Conservation (phyloP, 2,888 invertebrate species). For the Oscheius sp. region DNA sequence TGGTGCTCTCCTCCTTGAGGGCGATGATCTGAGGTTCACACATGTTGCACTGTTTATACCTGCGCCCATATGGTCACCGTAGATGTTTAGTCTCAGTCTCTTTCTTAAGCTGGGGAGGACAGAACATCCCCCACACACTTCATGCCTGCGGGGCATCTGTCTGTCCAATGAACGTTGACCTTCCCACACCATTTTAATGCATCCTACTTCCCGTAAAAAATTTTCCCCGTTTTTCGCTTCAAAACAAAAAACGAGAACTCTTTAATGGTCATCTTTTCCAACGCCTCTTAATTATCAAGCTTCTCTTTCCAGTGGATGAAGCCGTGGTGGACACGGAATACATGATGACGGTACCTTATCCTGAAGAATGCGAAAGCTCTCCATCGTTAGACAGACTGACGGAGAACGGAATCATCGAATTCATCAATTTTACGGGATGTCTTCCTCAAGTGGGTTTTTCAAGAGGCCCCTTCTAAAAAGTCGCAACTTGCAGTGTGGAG, state of each 20-base stretch:
- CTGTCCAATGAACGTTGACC: background rate
- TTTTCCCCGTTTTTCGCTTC: too few relatives aligned
- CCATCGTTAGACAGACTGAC: conserved; percentile 31
- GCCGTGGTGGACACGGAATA: conserved; percentile 21
- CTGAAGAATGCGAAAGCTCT: conserved; percentile 45
- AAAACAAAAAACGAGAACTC: too few relatives aligned
- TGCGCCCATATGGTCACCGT: conserved; percentile 32
- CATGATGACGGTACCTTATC: conserved; percentile 44
- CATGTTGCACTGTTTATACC: conserved; percentile 36
- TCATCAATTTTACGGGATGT: conserved; percentile 37
- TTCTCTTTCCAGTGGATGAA: conserved; percentile 31
- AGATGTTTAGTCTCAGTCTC: conserved; percentile 31
- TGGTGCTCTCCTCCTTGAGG: conserved; percentile 16
- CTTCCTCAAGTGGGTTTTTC: conserved; percentile 31
- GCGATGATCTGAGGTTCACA: conserved; percentile 32
- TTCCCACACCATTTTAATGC: background rate
- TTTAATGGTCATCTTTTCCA: background rate
- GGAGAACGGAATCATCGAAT: conserved; percentile 35
- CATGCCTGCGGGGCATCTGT: background rate
- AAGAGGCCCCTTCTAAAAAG: background rate
- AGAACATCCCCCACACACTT: background rate
- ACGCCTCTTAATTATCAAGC: background rate
- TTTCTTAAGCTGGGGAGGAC: conserved; percentile 3
- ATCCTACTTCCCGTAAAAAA: too few relatives aligned
- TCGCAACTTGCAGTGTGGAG: conserved; percentile 44